Conservation (phyloP, 2,888 invertebrate genomes). For the Drosophila dives region DNA sequence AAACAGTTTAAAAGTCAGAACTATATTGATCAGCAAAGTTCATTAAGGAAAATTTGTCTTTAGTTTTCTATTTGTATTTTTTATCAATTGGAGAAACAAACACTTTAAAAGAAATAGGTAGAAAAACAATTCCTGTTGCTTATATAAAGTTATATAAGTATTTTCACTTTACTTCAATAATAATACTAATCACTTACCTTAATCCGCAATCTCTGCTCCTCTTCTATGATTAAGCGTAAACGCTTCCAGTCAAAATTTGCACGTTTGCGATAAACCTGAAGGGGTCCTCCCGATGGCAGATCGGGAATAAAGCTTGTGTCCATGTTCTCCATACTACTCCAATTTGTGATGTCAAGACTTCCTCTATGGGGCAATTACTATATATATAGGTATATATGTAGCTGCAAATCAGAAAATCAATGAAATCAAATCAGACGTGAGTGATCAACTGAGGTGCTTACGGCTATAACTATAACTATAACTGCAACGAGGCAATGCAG, state of each 20-base stretch:
- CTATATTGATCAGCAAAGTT: neutral
- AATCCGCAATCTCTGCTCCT: conserved; percentile 89
- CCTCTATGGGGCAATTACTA: neutral
- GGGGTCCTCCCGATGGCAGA: conserved; percentile 87
- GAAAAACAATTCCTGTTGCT: neutral
- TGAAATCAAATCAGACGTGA: neutral
- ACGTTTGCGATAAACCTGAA: conserved; percentile 91
- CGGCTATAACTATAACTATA: conserved; percentile 2
- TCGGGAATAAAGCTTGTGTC: conserved; percentile 89
- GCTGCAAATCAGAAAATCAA: conserved; percentile 12
- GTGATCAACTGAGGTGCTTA: conserved; percentile 12
- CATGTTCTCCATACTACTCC: conserved; percentile 61
- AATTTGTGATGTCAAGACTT: neutral
- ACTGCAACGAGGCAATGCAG: neutral
- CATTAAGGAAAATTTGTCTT: neutral
- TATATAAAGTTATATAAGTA: neutral
- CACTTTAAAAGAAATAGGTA: neutral
- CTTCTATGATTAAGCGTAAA: conserved; percentile 92
- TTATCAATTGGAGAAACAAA: neutral
- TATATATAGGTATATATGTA: neutral
- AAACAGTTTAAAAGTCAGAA: neutral
- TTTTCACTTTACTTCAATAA: neutral
- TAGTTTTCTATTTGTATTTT: neutral
- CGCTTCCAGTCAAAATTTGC: conserved; percentile 95
- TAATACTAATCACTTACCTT: conserved; percentile 88